Evolutionary conservation across 2,888 invertebrate species (phyloP), one percentile per base, ranked within the genome.

Genomic region (Apantesis nais): DNA sequence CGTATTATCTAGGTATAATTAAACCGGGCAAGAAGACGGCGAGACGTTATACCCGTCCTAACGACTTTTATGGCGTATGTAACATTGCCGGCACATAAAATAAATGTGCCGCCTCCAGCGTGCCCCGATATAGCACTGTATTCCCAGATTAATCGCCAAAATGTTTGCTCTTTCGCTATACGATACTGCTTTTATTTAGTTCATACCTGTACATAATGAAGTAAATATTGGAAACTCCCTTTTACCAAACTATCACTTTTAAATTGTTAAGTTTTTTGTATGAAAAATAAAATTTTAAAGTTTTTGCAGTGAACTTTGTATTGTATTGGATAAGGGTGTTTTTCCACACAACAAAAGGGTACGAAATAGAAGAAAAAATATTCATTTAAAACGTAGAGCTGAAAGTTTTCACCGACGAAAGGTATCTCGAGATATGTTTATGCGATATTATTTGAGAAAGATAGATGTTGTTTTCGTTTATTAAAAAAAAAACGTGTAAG

Each of bases 1-100:
- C 90, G 86, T 89, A 90, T 92, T 92, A 92, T 92, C 94, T 93
- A 90, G 90, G 90, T 92, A 93, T 94, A 95, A 94, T 95, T 95
- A 94, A 93, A 93, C 89, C 92, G 89, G 89, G 89, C 92, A 93
- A 93, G 94, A 93, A 91, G 93, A 88, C 89, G 94, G 90, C 93
- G 93, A 93, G 94, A 94, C 94, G 93, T 93, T 91, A 93, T 90
- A 93, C 92, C 88, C 90, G 92, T 91, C 93, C 92, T 94, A 94
- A 94, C 95, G 94, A 92, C 94, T 94, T 95, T 95, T 94, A 94
- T 94, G 90, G 94, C 93, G 93, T 93, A 94, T 94, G 94, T 94
- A 92, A 94, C 95, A 94, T 94, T 94, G 93, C 93, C 91, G 92
- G 92, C 88, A 92, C 94, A 93, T 94, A 93, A 94, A 94, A 94